Evolutionary conservation across 2,888 invertebrate genomes (phyloP).

Genomic region (Cheilosia vulpina): DNA sequence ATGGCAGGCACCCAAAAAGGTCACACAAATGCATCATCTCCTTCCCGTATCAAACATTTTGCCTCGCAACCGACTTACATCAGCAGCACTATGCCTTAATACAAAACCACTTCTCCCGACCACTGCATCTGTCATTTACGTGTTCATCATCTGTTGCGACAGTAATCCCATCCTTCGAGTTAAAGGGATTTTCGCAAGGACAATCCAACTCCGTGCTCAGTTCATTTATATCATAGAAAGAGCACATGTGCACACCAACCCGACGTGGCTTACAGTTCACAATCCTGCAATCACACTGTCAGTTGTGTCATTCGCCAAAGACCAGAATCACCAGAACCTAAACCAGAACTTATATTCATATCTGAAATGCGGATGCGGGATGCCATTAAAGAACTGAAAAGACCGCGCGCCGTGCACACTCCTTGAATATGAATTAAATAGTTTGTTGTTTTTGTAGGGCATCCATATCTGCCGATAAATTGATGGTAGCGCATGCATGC

Average conservation of each 20-base stretch:
- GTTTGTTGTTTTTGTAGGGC: slow-evolving; percentile 46
- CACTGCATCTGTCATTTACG: slow-evolving; percentile 39
- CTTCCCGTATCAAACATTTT: slow-evolving; percentile 45
- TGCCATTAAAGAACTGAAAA: slow-evolving; percentile 63
- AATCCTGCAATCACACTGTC: slow-evolving; percentile 13
- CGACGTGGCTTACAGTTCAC: not conserved
- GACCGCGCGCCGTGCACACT: slow-evolving; percentile 55
- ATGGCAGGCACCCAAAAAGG: too few species aligned
- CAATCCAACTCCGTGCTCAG: slow-evolving; percentile 4
- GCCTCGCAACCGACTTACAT: slow-evolving; percentile 38
- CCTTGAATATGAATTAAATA: slow-evolving; percentile 72
- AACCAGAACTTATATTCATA: slow-evolving; percentile 50
- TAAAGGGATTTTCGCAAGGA: slow-evolving; percentile 54
- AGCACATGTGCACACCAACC: slow-evolving; percentile 1
- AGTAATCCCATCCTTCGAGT: slow-evolving; percentile 46
- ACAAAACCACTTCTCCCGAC: not conserved
- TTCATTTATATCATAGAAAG: slow-evolving; percentile 24
- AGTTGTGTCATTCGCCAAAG: slow-evolving; percentile 25
- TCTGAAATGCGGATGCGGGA: slow-evolving; percentile 66
- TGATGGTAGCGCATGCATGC: slow-evolving; percentile 50
- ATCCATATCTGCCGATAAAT: slow-evolving; percentile 59
- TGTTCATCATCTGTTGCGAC: slow-evolving; percentile 58
- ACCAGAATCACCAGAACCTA: slow-evolving; percentile 11
- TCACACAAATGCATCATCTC: not conserved
- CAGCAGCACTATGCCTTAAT: slow-evolving; percentile 4